Conservation (phyloP, 2,888 invertebrate species). For the Cybosia mesomella region DNA sequence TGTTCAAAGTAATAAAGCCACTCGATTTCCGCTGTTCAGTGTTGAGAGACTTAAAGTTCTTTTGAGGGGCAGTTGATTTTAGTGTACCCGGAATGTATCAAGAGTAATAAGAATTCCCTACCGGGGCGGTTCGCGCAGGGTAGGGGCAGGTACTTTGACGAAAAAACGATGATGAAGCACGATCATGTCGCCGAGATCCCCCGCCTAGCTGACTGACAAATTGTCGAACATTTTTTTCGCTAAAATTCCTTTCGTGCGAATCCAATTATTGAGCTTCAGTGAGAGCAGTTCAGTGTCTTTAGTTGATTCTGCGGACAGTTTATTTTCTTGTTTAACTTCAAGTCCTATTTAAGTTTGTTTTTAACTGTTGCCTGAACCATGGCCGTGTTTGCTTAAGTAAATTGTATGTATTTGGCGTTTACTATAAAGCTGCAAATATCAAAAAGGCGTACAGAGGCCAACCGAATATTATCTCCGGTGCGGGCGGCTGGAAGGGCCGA, state of each 20-base stretch:
- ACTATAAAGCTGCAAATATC: conserved; percentile 61
- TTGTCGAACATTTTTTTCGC: conserved; percentile 79
- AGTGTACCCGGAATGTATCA: conserved; percentile 74
- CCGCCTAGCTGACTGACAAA: conserved; percentile 79
- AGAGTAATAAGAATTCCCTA: conserved; percentile 79
- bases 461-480: conserved; percentile 59
- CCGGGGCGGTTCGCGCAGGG: conserved; percentile 60
- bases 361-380: conserved; percentile 49
- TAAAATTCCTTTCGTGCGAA: conserved; percentile 77
- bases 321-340: conserved; percentile 63
- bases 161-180: conserved; percentile 83
- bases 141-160: conserved; percentile 70
- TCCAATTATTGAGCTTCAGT: conserved; percentile 78
- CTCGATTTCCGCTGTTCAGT: conserved; percentile 77
- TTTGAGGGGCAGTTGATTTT: conserved; percentile 74
- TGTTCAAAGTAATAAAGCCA: conserved; percentile 76
- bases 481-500: conserved; percentile 55
- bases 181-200: conserved; percentile 74
- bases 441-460: conserved; percentile 57
- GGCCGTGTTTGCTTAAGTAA: conserved; percentile 50
- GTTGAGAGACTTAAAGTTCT: conserved; percentile 79
- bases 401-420: conserved; percentile 58
- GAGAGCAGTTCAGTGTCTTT: conserved; percentile 63
- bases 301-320: conserved; percentile 56
- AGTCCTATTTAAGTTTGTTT: conserved; percentile 54